Conservation (phyloP, 2,888 invertebrate genomes). For the Isotomurus palustris region DNA sequence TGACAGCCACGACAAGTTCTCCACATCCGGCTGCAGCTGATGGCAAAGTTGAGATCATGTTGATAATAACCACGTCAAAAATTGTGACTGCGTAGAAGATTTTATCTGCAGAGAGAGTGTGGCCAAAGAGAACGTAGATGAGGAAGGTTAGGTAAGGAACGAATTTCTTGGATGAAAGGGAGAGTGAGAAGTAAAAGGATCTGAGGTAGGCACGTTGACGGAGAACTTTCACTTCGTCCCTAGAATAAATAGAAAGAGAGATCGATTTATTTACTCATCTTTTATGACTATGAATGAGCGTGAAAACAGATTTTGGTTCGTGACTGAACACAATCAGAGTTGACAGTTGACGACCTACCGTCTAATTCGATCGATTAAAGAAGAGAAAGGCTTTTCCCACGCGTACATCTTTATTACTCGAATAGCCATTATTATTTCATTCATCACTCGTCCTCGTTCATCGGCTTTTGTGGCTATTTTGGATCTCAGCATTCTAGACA, state of each 20-base stretch:
- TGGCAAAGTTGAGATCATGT: slow-evolving; percentile 82
- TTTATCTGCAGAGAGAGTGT: slow-evolving; percentile 64
- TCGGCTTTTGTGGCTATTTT: slow-evolving; percentile 82
- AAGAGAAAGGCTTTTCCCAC: slow-evolving; percentile 75
- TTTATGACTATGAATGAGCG: not conserved
- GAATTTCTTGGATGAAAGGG: slow-evolving; percentile 68
- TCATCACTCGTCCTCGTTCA: slow-evolving; percentile 85
- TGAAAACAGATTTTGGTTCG: no score
- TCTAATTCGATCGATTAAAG: slow-evolving; percentile 69
- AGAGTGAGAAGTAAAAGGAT: slow-evolving; percentile 64
- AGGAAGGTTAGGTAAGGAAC: slow-evolving; percentile 76
- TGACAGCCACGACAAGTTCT: slow-evolving; percentile 71
- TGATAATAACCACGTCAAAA: slow-evolving; percentile 76
- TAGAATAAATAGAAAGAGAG: slow-evolving; percentile 48
- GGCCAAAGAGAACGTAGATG: slow-evolving; percentile 61
- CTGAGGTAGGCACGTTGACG: slow-evolving; percentile 62
- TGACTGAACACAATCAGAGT: not conserved
- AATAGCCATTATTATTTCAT: slow-evolving; percentile 88
- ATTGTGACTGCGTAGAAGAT: slow-evolving; percentile 83
- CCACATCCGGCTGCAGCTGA: slow-evolving; percentile 75
- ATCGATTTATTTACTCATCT: not conserved
- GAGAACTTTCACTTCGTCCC: slow-evolving; percentile 64
- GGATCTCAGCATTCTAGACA: slow-evolving; percentile 58
- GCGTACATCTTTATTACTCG: slow-evolving; percentile 70
- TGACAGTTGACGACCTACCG: slow-evolving; percentile 57